These are phyloP conservation scores for Chanos chanos DNA, from an alignment of 2,797 vertebrate genomes.

Conservation along the genomic window DNA sequence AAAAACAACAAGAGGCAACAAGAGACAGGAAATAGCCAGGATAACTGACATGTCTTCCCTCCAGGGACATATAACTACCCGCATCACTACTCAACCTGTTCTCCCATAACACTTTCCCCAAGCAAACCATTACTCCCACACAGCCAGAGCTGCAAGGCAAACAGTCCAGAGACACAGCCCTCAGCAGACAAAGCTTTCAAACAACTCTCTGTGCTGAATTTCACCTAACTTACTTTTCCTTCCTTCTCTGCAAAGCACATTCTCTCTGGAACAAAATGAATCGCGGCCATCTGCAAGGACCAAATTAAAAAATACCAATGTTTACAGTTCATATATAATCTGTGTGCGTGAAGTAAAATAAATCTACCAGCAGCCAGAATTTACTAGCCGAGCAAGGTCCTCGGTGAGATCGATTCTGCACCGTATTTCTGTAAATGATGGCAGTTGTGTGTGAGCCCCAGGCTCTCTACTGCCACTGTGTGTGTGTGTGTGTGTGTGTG, in stretches of 20 bases:
- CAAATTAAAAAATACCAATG: too few relatives aligned
- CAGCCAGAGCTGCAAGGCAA: neutral
- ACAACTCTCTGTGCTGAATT: too few relatives aligned
- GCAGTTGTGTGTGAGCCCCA: conserved; percentile 54
- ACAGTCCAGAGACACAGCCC: neutral
- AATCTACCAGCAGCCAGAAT: conserved; percentile 58
- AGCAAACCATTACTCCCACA: neutral
- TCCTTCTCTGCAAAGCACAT: too few relatives aligned
- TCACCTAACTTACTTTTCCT: too few relatives aligned
- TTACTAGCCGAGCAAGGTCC: conserved; percentile 50
- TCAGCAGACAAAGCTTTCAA: conserved; percentile 42
- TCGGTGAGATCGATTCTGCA: conserved; percentile 67
- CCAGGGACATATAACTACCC: conserved; percentile 57
- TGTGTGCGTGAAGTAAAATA: conserved; percentile 39
- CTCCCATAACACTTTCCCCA: conserved; percentile 33
- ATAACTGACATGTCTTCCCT: conserved; percentile 63
- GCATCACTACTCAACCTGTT: conserved; percentile 61
- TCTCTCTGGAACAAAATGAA: too few relatives aligned
- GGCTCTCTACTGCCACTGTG: conserved; percentile 39
- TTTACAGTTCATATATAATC: conserved; percentile 42
- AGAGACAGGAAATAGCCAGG: conserved; percentile 57
- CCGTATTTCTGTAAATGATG: conserved; percentile 64
- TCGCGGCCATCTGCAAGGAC: too few relatives aligned
- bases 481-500: conserved; percentile 10
- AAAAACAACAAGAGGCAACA: conserved; percentile 61